Conservation (phyloP, 2,113 vertebrate species). For the Cinclus mexicanus region DNA sequence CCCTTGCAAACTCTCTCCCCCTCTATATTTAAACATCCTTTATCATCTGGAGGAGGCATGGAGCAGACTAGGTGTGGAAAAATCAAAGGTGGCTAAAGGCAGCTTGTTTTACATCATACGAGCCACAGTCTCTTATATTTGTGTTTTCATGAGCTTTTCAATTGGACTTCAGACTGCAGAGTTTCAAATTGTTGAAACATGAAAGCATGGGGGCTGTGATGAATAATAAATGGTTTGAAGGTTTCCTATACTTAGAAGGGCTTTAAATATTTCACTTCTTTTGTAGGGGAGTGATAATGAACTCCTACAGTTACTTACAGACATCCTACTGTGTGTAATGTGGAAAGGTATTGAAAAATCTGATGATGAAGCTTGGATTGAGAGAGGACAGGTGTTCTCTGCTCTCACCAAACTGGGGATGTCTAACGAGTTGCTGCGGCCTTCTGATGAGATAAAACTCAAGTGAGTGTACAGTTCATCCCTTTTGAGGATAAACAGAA, state of each 20-base stretch:
- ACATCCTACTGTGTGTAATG: conserved; percentile 88
- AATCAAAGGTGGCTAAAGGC: neutral
- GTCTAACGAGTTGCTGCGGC: conserved; percentile 86
- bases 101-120: neutral
- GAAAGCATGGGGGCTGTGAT: neutral
- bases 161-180: neutral
- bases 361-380: conserved; percentile 89
- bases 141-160: neutral
- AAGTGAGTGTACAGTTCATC: conserved; percentile 73
- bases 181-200: neutral
- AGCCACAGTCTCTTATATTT: neutral
- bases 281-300: conserved; percentile 85
- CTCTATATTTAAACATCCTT: neutral
- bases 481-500: neutral
- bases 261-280: conserved; percentile 1
- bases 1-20: fast-evolving
- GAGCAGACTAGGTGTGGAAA: neutral
- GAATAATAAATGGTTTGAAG: neutral
- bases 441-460: conserved; percentile 93
- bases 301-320: conserved; percentile 85
- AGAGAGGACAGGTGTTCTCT: conserved; percentile 95
- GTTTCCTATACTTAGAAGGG: neutral
- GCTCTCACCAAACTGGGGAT: conserved; percentile 90
- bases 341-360: conserved; percentile 94
- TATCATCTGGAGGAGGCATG: neutral